A percentile compares a stretch with the other conserved stretches of the same genome.
phyloP scores from a whole-genome alignment of 30 jellyfish, hydroid and myxozoan species.

The Aurelia aurita complex sp. Pacific region DNA sequence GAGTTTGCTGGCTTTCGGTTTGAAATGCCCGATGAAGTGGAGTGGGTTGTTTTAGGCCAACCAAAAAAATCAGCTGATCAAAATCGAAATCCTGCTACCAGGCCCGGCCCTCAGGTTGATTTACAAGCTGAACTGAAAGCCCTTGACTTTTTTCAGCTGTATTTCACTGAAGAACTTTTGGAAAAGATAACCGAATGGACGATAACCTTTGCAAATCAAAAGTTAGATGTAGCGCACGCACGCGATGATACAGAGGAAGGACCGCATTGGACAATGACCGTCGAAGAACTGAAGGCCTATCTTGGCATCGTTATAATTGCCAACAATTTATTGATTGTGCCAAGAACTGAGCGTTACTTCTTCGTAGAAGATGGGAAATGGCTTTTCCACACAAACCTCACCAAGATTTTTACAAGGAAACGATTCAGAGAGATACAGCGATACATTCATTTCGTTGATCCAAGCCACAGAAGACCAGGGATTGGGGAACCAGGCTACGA shows the following conservation, averaged over 20 bases:
- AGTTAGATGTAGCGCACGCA: no score
- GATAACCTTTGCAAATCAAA: not conserved
- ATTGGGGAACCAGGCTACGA: not conserved
- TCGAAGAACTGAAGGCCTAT: not conserved
- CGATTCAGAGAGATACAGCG: not conserved
- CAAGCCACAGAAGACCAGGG: not conserved
- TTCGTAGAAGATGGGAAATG: not conserved
- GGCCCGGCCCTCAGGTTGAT: not conserved
- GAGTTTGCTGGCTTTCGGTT: no score
- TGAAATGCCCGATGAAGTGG: no score
- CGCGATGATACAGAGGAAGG: not conserved
- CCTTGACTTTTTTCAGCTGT: slow-evolving; percentile 7
- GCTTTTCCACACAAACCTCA: not conserved
- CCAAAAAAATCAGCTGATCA: not conserved
- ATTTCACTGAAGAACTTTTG: not conserved
- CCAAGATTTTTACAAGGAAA: not conserved
- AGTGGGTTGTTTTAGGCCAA: not conserved
- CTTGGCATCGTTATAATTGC: not conserved
- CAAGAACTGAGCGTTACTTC: not conserved
- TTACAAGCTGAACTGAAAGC: not conserved
- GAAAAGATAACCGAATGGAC: not conserved
- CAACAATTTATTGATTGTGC: not conserved
- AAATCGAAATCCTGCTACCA: not conserved
- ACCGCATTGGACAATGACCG: not conserved
- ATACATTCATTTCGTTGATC: not conserved